Base-by-base conservation (phyloP, 2,113 vertebrate genomes). In the Verasper variegatus region DNA sequence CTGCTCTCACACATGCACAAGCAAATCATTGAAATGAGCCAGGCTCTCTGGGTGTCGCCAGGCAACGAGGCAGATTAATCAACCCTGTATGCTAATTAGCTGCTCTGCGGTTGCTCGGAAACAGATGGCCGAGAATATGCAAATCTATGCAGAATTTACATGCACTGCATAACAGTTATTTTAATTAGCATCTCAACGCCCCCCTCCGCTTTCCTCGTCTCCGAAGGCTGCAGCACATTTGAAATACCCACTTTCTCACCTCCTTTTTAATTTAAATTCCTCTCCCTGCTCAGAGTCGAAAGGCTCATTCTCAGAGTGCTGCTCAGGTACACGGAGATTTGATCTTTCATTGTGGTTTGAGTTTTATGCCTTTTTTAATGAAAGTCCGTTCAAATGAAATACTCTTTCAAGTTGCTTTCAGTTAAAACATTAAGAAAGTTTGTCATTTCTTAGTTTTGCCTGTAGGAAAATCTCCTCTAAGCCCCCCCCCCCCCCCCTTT, bases 111-210 rank as follows among this genome's bases (percentile, higher is more conserved):
- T 97, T 96, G 95, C 97, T 94, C 93, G 96, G 95, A 97, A 98
- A 99, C 98, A 98, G 97, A 98, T 98, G 97, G 96, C 95, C 78
- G 94, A 94, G 96, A 99, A 96, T 97, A 98, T 99, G 97, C 96
- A 99, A 97, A 99, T 99, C 94, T 95, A 96, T 96, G 96, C 97
- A 98, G 96, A 96, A 98, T 97, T 95, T 96, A 96, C 96, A 96
- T 96, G 92, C 91, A 92, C 94, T 95, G 95, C 95, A 96, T 96
- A 97, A 95, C 95, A 93, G 94, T 94, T 94, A 91, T 91, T 90
- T 96, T 96, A 97, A 98, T 99, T 97, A 97, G 95, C 95, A 95
- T 96, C 94, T 94, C 92, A 85, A 88, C 93, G 92, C 91, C 93
- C 90, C 86, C 52, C 80, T 75, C 74, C 59, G 61, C 82, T 84